Conservation (phyloP, 2,888 invertebrate genomes). For the Didymodactylos carnosus region DNA sequence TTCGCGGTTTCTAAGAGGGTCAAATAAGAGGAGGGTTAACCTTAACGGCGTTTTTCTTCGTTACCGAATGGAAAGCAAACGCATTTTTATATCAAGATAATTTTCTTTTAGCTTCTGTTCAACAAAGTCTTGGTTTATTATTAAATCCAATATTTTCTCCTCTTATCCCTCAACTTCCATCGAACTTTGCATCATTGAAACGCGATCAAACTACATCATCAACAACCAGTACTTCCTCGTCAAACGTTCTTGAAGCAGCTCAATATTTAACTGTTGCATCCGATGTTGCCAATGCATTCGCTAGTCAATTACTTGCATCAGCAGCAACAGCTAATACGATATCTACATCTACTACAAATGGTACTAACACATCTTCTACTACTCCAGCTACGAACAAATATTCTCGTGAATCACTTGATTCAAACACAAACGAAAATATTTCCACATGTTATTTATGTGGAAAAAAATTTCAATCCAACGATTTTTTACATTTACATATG, state of each 20-base stretch:
- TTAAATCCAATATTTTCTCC: background rate
- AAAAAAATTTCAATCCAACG: conserved; percentile 33
- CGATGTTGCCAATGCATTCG: background rate
- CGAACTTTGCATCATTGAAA: background rate
- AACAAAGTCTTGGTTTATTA: background rate
- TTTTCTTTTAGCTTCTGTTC: background rate
- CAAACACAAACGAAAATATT: background rate
- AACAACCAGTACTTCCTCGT: background rate
- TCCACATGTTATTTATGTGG: conserved; percentile 59
- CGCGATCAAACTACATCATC: background rate
- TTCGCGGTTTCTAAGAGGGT: too few species aligned
- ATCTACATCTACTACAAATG: too few species aligned
- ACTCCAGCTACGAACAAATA: too few species aligned
- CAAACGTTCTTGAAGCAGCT: background rate
- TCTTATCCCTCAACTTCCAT: background rate
- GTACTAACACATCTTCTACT: too few species aligned
- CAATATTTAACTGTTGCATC: background rate
- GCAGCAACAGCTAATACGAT: too few species aligned
- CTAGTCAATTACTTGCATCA: background rate
- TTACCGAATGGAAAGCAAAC: too few species aligned
- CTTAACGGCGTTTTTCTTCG: too few species aligned
- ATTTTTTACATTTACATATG: conserved; percentile 30
- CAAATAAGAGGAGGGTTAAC: too few species aligned
- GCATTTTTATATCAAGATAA: too few species aligned
- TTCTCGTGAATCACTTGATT: too few species aligned